Base-by-base conservation (phyloP, 2,113 vertebrate genomes). In the Arothron firmamentum region DNA sequence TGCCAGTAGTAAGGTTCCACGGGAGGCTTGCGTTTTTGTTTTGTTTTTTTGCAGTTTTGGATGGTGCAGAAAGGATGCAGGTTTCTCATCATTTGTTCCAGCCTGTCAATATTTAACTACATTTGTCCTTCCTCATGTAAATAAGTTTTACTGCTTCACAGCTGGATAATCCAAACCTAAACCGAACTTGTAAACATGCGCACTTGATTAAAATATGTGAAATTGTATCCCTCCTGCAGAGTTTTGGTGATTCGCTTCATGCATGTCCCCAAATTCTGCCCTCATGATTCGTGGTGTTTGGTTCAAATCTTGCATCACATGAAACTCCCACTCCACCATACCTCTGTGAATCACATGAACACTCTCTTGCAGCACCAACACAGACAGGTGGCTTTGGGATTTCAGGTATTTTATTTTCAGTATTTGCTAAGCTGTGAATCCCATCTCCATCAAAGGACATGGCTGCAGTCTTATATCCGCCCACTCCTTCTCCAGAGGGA, bases 401-500 rank as follows among this genome's bases (percentile, higher is more conserved):
- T 50, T 38, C 12, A 60, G n/a, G 56, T 50, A 8, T 74, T 59
- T 66, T 21, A 45, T 17, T 71, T 53, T 70, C 14, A 9, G 31
- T 43, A 48, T 49, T 61, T 79, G 28, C 43, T 67, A 74, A 77
- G 55, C 65, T 64, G 50, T 62, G 41, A 71, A 72, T 81, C 52
- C 56, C 67, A 21, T 74, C 79, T 75, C 23, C 50, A 67, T 75
- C 64, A 82, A 80, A 76, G 71, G 68, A 61, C 64, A 72, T 62
- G 80, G 65, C 73, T 82, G 65, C 72, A 70, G 78, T 79, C 73
- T 71, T 68, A 50, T 57, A 43, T 66, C 70, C 63, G 21, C 88
- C 85, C 75, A 86, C 87, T 82, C 81, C 51, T 72, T 74, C 74
- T 77, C 46, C 72, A 48, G 41, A 78, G 65, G 63, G 61, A 79